phyloP scores from a whole-genome alignment of 1,140 invertebrate genomes.

The Hermatobates lingyangjiaoensis region DNA sequence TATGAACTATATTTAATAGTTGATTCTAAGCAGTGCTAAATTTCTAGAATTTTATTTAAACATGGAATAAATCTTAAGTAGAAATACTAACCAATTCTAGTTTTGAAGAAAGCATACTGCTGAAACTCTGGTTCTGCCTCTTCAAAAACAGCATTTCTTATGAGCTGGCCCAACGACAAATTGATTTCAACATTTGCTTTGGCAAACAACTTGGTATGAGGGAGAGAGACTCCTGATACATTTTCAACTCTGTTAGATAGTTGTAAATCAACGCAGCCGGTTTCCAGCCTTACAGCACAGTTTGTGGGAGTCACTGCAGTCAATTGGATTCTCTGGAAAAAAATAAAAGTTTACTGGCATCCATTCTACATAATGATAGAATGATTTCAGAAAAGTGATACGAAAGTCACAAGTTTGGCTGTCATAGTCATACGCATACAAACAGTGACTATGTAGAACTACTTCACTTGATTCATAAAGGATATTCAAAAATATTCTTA shows the following conservation, averaged over 20 bases:
- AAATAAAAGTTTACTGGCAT: too few species aligned
- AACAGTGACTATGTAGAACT: too few species aligned
- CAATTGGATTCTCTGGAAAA: slow-evolving; percentile 76
- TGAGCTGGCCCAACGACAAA: slow-evolving; percentile 79
- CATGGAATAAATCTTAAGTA: not conserved
- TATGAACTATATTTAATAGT: too few species aligned
- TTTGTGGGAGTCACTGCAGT: slow-evolving; percentile 95
- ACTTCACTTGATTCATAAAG: too few species aligned
- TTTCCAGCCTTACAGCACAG: slow-evolving; percentile 87
- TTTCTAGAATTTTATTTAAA: not conserved
- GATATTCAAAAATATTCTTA: too few species aligned
- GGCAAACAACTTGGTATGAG: slow-evolving; percentile 63
- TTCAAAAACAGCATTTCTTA: slow-evolving; percentile 84
- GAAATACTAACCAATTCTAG: slow-evolving; percentile 44
- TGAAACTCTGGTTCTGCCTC: slow-evolving; percentile 93
- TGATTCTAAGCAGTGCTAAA: too few species aligned
- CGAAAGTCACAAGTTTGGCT: too few species aligned
- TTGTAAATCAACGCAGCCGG: slow-evolving; percentile 75
- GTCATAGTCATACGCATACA: too few species aligned
- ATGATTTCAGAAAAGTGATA: too few species aligned
- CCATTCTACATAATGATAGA: too few species aligned
- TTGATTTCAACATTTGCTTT: slow-evolving; percentile 88
- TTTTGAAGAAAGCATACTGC: slow-evolving; percentile 93
- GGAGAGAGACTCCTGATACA: slow-evolving; percentile 42
- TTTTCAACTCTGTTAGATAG: slow-evolving; percentile 87